Evolutionary conservation across 2,113 vertebrate genomes (phyloP).

Genomic region (Hippocampus barbouri): DNA sequence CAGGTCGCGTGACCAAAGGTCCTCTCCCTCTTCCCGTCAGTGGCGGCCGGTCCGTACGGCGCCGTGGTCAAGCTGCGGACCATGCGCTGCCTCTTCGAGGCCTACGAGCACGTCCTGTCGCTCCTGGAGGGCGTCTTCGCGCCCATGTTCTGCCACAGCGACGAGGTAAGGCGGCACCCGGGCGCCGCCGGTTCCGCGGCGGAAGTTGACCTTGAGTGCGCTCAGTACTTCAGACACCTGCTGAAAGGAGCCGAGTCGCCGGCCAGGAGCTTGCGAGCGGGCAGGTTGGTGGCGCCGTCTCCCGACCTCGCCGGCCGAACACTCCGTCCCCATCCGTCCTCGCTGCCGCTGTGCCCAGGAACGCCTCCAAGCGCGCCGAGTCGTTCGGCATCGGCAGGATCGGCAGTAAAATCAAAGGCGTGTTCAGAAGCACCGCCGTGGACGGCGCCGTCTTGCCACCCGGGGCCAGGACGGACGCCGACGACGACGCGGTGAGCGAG

Average conservation of each 20-base stretch:
- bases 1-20: not conserved
- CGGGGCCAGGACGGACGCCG: slow-evolving; percentile 73
- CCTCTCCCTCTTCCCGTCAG: slow-evolving; percentile 53
- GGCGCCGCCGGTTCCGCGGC: too few relatives aligned
- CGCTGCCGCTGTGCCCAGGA: slow-evolving; percentile 60
- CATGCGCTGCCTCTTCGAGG: slow-evolving; percentile 90
- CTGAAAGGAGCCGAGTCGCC: slow-evolving; percentile 88
- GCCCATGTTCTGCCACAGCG: slow-evolving; percentile 96
- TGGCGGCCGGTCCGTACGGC: slow-evolving; percentile 79
- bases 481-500: slow-evolving; percentile 81
- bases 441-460: slow-evolving; percentile 87
- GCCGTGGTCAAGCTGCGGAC: slow-evolving; percentile 92
- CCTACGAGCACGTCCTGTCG: slow-evolving; percentile 92
- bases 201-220: not conserved
- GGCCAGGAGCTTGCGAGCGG: slow-evolving; percentile 80
- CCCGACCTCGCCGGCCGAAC: too few relatives aligned
- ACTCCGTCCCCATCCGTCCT: not conserved
- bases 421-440: slow-evolving; percentile 90
- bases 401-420: slow-evolving; percentile 92
- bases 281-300: slow-evolving; percentile 73
- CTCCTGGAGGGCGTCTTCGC: slow-evolving; percentile 93
- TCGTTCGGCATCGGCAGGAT: slow-evolving; percentile 89
- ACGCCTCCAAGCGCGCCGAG: slow-evolving; percentile 84
- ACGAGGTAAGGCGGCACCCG: slow-evolving; percentile 77
- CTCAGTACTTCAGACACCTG: slow-evolving; percentile 91